These are phyloP conservation scores for Platalea minor DNA, from an alignment of 2,797 vertebrate genomes.

Conservation along the genomic window DNA sequence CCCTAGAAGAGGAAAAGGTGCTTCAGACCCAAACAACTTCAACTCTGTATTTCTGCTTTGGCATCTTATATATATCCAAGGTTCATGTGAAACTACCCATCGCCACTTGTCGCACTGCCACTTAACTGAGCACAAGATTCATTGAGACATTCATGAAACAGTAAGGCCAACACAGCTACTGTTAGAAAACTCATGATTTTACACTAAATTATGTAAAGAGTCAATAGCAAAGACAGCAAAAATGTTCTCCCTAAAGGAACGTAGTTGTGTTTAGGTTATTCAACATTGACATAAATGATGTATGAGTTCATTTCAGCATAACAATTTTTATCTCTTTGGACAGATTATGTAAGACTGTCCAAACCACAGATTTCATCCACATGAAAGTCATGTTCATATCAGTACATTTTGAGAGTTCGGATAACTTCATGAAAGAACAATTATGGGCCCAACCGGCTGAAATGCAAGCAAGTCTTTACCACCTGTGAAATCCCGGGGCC, in stretches of 20 bases:
- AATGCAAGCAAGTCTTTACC: neutral
- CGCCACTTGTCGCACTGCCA: rapidly evolving
- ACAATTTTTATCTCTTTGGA: slow-evolving; percentile 11
- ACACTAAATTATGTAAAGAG: neutral
- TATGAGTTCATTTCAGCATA: neutral
- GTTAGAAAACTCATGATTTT: neutral
- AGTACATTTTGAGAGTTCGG: neutral
- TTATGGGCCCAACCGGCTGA: neutral
- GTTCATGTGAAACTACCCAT: neutral
- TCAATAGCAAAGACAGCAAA: slow-evolving; percentile 10
- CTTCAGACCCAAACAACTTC: neutral
- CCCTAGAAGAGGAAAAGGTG: neutral
- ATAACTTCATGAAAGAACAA: neutral
- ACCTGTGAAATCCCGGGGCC: neutral
- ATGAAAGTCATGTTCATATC: neutral
- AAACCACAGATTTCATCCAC: neutral
- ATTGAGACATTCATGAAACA: neutral
- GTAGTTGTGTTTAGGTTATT: neutral
- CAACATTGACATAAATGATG: neutral
- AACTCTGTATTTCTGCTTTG: neutral
- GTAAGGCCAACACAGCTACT: neutral
- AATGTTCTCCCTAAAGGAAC: slow-evolving; percentile 4
- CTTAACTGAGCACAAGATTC: neutral
- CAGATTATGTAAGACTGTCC: slow-evolving; percentile 31
- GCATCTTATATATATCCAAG: neutral